Evolutionary conservation across 1,140 invertebrate genomes (phyloP), one percentile per base, ranked within the genome.

Genomic region (Leptinotarsa texana): DNA sequence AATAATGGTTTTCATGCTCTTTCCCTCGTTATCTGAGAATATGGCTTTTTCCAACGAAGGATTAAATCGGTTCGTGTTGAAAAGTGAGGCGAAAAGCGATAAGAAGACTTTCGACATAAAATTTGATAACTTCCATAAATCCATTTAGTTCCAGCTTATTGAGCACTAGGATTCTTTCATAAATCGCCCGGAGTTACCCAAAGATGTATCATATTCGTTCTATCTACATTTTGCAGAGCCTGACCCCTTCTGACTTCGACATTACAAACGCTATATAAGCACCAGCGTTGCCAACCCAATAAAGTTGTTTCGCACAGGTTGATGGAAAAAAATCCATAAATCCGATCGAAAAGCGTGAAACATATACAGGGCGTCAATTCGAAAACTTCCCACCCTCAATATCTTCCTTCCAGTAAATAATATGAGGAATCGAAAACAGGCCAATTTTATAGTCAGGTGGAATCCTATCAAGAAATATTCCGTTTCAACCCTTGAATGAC

Each of bases 81-180:
- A 75, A 73, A 75, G 74, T 76, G 73, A 74, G 74, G 77, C 72
- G 73, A 78, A 69, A 57, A 63, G 15, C 68, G 77, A 78, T 78
- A 78, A 78, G 71, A 78, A 78, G 71, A 49, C 70, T 57, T 68
- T 63, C 63, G 69, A 73, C 74, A 77, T 77, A 77, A 77, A 77
- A 77, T n/a, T 76, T 76, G 77, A 78, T 78, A 75, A 72, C 69
- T 76, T 73, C 73, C 77, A 78, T 78, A 78, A 61, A 78, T 78
- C 75, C 74, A 74, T 71, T 78, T 78, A 78, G 74, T 78, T 75
- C 77, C 77, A 75, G 63, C 71, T 78, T 78, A 78, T 78, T 78
- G 74, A 74, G 62, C 74, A 72, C 49, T 47, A 21, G 69, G 57
- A 62, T 72, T 63, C 69, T 47, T 17, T 27, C 69, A 72, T 72